A percentile compares a stretch with the other conserved stretches of the same genome.
Evolutionary conservation across 2,888 invertebrate species (phyloP).

Genomic region (Agapetus fuscipes): DNA sequence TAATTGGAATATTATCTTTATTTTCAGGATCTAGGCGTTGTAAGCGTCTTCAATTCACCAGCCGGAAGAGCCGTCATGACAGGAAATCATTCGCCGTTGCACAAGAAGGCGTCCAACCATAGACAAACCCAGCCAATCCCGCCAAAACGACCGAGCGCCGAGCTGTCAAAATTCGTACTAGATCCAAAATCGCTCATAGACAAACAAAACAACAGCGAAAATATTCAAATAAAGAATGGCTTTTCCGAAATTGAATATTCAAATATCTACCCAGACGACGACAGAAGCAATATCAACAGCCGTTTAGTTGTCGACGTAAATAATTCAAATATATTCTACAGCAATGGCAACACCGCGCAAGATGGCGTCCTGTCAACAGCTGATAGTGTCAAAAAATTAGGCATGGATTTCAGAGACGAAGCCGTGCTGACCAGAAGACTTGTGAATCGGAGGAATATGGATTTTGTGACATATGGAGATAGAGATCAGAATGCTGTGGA

Average conservation of each 20-base stretch:
- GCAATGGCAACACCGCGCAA: not conserved
- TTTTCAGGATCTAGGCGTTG: constrained; percentile 17
- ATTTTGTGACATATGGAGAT: not conserved
- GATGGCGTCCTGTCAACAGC: constrained; percentile 1
- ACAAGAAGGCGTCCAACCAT: not conserved
- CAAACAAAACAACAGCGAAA: not conserved
- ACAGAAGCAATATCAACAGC: not conserved
- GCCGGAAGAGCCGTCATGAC: constrained; percentile 18
- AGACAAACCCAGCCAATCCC: not conserved
- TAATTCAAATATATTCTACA: not conserved
- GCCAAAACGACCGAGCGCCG: constrained; percentile 5
- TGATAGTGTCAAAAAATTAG: constrained; percentile 2
- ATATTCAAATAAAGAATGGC: not conserved
- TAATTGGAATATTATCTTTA: not conserved
- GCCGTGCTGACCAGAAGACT: constrained; percentile 7
- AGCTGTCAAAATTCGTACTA: constrained; percentile 14
- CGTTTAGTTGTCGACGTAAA: not conserved
- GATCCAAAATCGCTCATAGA: constrained; percentile 2
- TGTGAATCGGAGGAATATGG: constrained; percentile 1
- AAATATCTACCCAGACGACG: not conserved
- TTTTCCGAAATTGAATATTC: not conserved
- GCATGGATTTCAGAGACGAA: not conserved
- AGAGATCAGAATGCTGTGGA: constrained; percentile 2
- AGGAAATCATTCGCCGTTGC: constrained; percentile 3
- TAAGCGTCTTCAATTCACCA: constrained; percentile 20